phyloP scores from a whole-genome alignment of 2,797 vertebrate genomes.

The Dicrostonyx torquatus region DNA sequence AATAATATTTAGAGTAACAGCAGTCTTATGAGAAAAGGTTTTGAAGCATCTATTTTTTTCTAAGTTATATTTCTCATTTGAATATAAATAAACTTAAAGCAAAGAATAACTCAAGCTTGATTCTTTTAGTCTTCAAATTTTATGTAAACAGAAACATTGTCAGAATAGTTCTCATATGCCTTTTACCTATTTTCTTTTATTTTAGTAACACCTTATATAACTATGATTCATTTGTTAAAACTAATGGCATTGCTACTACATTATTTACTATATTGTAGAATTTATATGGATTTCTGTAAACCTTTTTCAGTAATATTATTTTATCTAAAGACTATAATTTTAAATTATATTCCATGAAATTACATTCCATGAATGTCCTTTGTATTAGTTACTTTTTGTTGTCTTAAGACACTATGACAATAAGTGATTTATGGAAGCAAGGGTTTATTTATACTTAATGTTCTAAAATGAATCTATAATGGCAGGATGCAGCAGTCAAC shows the following conservation, averaged over 20 bases:
- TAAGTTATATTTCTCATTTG: not conserved
- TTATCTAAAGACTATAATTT: not conserved
- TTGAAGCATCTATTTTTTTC: not conserved
- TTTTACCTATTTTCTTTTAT: not conserved
- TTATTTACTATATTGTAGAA: not conserved
- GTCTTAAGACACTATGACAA: not conserved
- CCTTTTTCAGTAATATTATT: not conserved
- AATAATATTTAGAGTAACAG: not conserved
- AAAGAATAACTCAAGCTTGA: not conserved
- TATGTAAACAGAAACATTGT: not conserved
- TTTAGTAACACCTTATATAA: not conserved
- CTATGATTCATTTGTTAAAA: not conserved
- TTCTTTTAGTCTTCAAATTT: constrained; percentile 18
- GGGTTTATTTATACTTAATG: not conserved
- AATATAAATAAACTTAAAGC: not conserved
- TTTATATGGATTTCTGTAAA: not conserved
- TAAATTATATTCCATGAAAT: not conserved
- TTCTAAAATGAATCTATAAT: not conserved
- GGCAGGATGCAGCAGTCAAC: not conserved
- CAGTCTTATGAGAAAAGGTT: not conserved
- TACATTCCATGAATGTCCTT: not conserved
- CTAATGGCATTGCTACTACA: not conserved
- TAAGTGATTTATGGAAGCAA: not conserved
- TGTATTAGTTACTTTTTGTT: not conserved
- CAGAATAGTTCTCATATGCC: not conserved